These are phyloP conservation scores for Philereme vetulata DNA, from an alignment of 2,888 invertebrate species.

Conservation along the genomic window DNA sequence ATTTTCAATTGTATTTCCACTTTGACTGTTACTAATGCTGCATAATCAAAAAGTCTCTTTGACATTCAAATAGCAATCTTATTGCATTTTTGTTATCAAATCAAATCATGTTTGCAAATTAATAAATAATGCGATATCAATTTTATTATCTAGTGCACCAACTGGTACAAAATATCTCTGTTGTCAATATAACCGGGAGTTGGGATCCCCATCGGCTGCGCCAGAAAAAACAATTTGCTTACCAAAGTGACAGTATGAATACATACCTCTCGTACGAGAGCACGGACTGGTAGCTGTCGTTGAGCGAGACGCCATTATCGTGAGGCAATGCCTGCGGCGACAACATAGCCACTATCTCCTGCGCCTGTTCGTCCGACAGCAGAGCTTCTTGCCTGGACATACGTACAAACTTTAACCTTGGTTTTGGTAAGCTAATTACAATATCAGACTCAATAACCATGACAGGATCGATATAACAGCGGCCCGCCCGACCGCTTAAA, in stretches of 20 bases:
- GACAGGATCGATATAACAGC: background rate
- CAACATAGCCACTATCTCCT: conserved; percentile 92
- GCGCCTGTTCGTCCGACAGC: conserved; percentile 94
- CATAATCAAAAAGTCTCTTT: no score
- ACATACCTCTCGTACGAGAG: conserved; percentile 79
- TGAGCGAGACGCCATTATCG: conserved; percentile 80
- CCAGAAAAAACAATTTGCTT: background rate
- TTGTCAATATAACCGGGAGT: no score
- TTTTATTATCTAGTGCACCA: no score
- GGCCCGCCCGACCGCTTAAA: background rate
- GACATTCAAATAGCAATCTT: no score
- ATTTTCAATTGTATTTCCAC: no score
- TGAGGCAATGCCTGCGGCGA: conserved; percentile 84
- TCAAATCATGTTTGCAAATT: no score
- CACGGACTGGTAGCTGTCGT: conserved; percentile 83
- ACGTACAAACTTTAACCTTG: conserved; percentile 6
- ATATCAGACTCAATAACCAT: background rate
- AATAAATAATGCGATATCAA: no score
- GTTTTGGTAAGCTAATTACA: background rate
- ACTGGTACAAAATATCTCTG: no score
- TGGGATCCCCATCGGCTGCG: conserved; percentile 6
- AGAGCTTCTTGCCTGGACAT: conserved; percentile 89
- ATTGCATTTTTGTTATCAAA: no score
- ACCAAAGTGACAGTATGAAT: no score
- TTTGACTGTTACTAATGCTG: no score